A percentile compares a stretch with the other conserved stretches of the same genome.
Evolutionary conservation across 2,113 vertebrate species (phyloP).

Genomic region (Syngnathus floridae): DNA sequence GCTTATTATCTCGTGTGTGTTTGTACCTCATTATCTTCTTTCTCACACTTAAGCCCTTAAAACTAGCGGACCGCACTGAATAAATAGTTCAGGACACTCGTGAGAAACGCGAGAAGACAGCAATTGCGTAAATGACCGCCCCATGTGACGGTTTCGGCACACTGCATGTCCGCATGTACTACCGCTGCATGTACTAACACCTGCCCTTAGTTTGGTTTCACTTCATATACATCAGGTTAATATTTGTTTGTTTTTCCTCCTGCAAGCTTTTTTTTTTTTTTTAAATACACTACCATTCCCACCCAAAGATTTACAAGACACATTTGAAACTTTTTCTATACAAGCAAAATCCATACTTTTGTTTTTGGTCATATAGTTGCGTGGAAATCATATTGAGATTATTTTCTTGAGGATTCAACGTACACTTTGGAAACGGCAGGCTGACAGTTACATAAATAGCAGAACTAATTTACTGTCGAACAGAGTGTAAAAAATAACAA

Average conservation of each 20-base stretch:
- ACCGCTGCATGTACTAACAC: not conserved
- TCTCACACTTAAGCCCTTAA: constrained; percentile 13
- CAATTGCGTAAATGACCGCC: constrained; percentile 52
- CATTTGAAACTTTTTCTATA: too few relatives aligned
- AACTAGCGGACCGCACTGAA: constrained; percentile 8
- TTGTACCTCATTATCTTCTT: not conserved
- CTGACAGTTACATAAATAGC: not conserved
- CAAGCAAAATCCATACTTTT: too few relatives aligned
- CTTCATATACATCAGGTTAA: too few relatives aligned
- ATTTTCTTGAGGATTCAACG: not conserved
- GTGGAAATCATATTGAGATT: not conserved
- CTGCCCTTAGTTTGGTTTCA: too few relatives aligned
- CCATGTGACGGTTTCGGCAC: constrained; percentile 42
- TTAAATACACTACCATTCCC: too few relatives aligned
- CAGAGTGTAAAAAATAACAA: not conserved
- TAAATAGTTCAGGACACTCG: constrained; percentile 52
- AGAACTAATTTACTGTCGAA: not conserved
- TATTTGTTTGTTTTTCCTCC: too few relatives aligned
- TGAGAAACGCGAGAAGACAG: constrained; percentile 40
- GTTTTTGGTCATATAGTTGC: not conserved
- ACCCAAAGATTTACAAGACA: too few relatives aligned
- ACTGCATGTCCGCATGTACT: constrained; percentile 17
- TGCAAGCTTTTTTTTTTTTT: too few relatives aligned
- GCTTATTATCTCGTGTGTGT: not conserved
- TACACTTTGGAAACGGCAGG: not conserved